These are phyloP conservation scores for Silurus aristotelis DNA, from an alignment of 2,797 vertebrate species.

Conservation along the genomic window DNA sequence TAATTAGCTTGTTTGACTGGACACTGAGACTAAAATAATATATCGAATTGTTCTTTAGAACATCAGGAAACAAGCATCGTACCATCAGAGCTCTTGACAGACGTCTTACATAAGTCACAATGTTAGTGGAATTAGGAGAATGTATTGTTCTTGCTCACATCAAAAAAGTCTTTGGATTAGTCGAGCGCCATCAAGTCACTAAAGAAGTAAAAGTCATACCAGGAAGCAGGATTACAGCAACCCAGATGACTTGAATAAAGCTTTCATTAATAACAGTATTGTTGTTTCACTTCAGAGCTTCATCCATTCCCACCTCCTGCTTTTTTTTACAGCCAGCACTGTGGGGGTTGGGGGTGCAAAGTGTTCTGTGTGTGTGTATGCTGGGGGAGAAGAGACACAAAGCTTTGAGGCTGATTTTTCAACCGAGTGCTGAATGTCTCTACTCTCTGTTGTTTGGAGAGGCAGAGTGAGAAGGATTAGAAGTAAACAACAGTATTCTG, in stretches of 20 bases:
- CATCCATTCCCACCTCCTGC: constrained; percentile 17
- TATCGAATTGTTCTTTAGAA: background rate
- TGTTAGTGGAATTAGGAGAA: constrained; percentile 4
- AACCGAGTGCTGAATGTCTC: constrained; percentile 44
- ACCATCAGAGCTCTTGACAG: background rate
- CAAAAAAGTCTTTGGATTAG: constrained; percentile 27
- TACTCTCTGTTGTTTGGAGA: constrained; percentile 47
- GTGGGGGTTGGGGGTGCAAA: constrained; percentile 2
- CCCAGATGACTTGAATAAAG: constrained; percentile 37
- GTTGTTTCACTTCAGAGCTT: constrained; percentile 33
- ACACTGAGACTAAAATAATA: background rate
- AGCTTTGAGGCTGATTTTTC: constrained; percentile 39
- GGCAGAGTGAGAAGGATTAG: constrained; percentile 36
- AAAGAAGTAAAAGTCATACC: constrained; percentile 35
- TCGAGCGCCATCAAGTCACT: constrained; percentile 13
- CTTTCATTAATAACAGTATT: constrained; percentile 35
- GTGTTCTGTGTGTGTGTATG: constrained; percentile 28
- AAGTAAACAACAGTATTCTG: constrained; percentile 41
- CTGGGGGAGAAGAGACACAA: constrained; percentile 18
- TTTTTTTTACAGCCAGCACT: background rate
- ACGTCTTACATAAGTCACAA: background rate
- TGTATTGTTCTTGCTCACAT: constrained; percentile 44
- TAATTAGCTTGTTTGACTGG: background rate
- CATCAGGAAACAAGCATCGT: background rate
- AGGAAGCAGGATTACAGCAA: constrained; percentile 42